Percentiles rank a stretch among this genome's conserved stretches.
phyloP scores from a whole-genome alignment of 2,797 vertebrate species.

The Zenarchopterus dispar region DNA sequence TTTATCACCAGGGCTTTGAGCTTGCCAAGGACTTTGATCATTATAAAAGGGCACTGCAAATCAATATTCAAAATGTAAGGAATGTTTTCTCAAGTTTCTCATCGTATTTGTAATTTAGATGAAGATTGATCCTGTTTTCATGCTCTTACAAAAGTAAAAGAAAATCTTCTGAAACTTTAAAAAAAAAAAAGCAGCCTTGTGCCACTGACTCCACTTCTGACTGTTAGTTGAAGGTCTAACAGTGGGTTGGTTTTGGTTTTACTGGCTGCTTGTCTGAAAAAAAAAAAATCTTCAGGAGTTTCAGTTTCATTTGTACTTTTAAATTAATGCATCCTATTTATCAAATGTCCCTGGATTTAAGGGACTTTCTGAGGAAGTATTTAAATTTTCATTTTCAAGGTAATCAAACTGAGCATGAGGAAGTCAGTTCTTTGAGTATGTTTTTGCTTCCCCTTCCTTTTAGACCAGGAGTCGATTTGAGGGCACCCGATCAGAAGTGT shows the following conservation, averaged over 20 bases:
- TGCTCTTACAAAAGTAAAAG: too few relatives aligned
- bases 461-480: conserved; percentile 97
- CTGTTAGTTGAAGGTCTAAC: not conserved
- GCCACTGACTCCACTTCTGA: not conserved
- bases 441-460: conserved; percentile 25
- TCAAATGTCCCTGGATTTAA: not conserved
- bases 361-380: conserved; percentile 28
- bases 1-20: conserved; percentile 98
- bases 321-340: not conserved
- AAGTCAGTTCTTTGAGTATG: conserved; percentile 39
- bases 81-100: not conserved
- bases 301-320: conserved; percentile 15
- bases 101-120: not conserved
- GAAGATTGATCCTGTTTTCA: too few relatives aligned
- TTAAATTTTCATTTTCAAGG: conserved; percentile 15
- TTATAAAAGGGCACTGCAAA: conserved; percentile 94
- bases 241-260: not conserved
- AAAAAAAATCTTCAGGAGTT: not conserved
- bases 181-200: not conserved
- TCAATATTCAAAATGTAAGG: conserved; percentile 98
- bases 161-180: too few relatives aligned
- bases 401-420: conserved; percentile 4
- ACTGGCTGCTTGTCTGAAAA: too few relatives aligned
- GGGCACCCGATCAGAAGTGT: conserved; percentile 92
- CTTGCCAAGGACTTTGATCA: conserved; percentile 98